These are phyloP conservation scores for Perccottus glenii DNA, from an alignment of 2,113 vertebrate species.

Conservation along the genomic window DNA sequence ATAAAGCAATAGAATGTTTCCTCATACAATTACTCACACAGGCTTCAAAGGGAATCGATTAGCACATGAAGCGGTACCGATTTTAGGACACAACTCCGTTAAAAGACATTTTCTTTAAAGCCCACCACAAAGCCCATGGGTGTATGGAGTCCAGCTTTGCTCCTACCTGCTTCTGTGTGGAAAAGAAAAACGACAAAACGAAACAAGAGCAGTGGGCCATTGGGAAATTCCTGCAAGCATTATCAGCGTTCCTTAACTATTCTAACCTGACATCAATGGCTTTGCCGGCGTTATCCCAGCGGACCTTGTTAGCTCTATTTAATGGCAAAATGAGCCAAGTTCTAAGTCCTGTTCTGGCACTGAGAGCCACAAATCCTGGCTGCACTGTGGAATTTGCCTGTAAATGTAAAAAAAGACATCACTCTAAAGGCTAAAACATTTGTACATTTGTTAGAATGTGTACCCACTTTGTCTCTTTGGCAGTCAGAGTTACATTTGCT, in stretches of 20 bases:
- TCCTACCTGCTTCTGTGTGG: conserved; percentile 41
- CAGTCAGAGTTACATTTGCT: conserved; percentile 15
- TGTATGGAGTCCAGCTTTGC: conserved; percentile 47
- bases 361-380: conserved; percentile 45
- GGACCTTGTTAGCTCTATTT: conserved; percentile 75
- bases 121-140: conserved; percentile 35
- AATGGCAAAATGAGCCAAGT: conserved; percentile 67
- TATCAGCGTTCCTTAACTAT: conserved; percentile 69
- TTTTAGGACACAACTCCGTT: conserved; percentile 59
- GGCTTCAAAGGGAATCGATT: conserved; percentile 62
- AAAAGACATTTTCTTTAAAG: conserved; percentile 61
- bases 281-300: conserved; percentile 58
- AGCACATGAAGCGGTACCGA: conserved; percentile 54
- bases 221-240: conserved; percentile 59
- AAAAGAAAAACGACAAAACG: conserved; percentile 1
- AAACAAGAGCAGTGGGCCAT: conserved; percentile 50
- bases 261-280: conserved; percentile 71
- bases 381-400: conserved; percentile 38
- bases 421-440: conserved; percentile 51
- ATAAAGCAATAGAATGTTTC: conserved; percentile 17
- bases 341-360: conserved; percentile 54
- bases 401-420: conserved; percentile 55
- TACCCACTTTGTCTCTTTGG: conserved; percentile 43
- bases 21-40: conserved; percentile 18
- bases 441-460: conserved; percentile 40